Conservation (phyloP, 2,797 vertebrate species). For the Coluber constrictor region DNA sequence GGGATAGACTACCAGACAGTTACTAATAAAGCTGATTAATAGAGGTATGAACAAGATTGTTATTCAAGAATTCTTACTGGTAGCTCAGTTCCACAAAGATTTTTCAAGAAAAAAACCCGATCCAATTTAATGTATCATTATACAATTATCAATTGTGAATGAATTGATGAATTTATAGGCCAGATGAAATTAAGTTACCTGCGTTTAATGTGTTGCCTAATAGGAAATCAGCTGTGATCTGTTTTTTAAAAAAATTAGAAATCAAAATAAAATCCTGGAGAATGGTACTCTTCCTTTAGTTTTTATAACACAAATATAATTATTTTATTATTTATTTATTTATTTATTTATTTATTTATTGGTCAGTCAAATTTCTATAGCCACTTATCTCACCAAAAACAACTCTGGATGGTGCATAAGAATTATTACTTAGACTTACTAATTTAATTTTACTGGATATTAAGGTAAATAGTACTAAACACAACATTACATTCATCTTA, state of each 20-base stretch:
- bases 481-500: not conserved
- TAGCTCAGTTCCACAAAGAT: not conserved
- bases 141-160: not conserved
- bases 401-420: not conserved
- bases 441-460: not conserved
- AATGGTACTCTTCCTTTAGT: not conserved
- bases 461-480: not conserved
- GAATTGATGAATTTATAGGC: not conserved
- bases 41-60: not conserved
- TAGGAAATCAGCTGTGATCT: not conserved
- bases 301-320: not conserved
- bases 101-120: not conserved
- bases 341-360: no score
- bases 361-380: not conserved
- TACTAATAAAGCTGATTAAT: not conserved
- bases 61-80: not conserved
- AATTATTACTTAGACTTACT: not conserved
- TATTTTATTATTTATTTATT: no score
- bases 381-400: not conserved
- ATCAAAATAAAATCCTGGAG: not conserved
- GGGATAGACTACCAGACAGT: not conserved
- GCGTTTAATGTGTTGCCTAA: not conserved
- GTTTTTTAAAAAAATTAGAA: not conserved
- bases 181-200: slow-evolving; percentile 2
- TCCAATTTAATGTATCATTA: not conserved